Evolutionary conservation across 2,113 vertebrate species (phyloP).

Genomic region (Phasianus colchicus): DNA sequence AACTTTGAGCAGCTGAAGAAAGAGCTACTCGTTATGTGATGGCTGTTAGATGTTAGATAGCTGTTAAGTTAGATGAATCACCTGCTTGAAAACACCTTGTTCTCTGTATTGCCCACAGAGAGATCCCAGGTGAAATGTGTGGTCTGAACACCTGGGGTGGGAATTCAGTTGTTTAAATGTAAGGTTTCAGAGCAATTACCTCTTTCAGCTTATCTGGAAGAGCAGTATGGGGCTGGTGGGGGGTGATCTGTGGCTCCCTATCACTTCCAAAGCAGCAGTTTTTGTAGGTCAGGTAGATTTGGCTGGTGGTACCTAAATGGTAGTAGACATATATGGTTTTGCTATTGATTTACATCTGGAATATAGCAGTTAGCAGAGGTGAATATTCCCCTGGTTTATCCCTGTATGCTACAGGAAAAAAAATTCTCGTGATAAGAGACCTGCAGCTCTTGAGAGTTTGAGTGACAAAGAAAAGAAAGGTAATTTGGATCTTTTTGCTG

Average conservation of each 20-base stretch:
- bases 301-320: neutral
- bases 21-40: neutral
- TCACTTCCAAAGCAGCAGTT: neutral
- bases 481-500: neutral
- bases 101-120: neutral
- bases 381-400: neutral
- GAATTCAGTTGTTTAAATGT: neutral
- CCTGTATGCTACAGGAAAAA: neutral
- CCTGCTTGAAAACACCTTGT: neutral
- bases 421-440: neutral
- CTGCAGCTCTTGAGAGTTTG: neutral
- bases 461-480: neutral
- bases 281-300: neutral
- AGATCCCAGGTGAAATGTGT: neutral
- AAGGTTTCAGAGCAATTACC: accelerated
- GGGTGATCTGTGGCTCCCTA: accelerated
- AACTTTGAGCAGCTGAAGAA: neutral
- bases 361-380: neutral
- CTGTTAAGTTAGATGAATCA: neutral
- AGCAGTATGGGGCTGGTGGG: accelerated
- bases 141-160: neutral
- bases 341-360: neutral
- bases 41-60: neutral
- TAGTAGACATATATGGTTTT: neutral
- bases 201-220: neutral